A percentile compares a stretch with the other conserved stretches of the same genome.
These are phyloP conservation scores for Oryzias woworae DNA, from an alignment of 2,113 vertebrate genomes.

Conservation along the genomic window DNA sequence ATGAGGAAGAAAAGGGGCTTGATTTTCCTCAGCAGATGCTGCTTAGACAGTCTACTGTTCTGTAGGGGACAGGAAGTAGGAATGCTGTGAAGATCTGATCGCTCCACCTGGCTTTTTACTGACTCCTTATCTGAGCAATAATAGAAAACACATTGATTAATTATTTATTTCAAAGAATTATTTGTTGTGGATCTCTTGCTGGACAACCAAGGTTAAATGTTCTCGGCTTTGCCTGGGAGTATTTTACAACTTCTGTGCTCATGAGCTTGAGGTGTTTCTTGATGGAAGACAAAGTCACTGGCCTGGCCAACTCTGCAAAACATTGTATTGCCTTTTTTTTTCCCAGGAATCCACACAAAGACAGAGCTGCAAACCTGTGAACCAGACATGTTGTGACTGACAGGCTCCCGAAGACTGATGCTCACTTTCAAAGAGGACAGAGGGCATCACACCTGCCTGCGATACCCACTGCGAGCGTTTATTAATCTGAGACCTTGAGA, in stretches of 20 bases:
- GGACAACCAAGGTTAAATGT: conserved; percentile 76
- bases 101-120: conserved; percentile 73
- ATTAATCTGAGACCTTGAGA: conserved; percentile 82
- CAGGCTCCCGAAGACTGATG: conserved; percentile 49
- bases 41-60: conserved; percentile 69
- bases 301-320: conserved; percentile 57
- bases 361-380: conserved; percentile 33
- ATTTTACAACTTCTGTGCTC: conserved; percentile 69
- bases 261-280: conserved; percentile 69
- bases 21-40: conserved; percentile 81
- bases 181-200: conserved; percentile 33
- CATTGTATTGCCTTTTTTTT: conserved; percentile 69
- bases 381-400: conserved; percentile 60
- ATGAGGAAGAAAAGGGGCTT: conserved; percentile 77
- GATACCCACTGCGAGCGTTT: conserved; percentile 74
- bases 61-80: conserved; percentile 71
- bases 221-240: conserved; percentile 64
- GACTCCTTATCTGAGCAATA: conserved; percentile 70
- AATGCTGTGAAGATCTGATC: conserved; percentile 73
- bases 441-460: conserved; percentile 66
- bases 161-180: conserved; percentile 66
- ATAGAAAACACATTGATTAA: conserved; percentile 69
- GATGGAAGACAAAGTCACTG: conserved; percentile 71
- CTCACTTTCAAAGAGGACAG: conserved; percentile 53
- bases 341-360: conserved; percentile 62